Conservation (phyloP, 2,113 vertebrate genomes). For the Setophaga kirtlandii region DNA sequence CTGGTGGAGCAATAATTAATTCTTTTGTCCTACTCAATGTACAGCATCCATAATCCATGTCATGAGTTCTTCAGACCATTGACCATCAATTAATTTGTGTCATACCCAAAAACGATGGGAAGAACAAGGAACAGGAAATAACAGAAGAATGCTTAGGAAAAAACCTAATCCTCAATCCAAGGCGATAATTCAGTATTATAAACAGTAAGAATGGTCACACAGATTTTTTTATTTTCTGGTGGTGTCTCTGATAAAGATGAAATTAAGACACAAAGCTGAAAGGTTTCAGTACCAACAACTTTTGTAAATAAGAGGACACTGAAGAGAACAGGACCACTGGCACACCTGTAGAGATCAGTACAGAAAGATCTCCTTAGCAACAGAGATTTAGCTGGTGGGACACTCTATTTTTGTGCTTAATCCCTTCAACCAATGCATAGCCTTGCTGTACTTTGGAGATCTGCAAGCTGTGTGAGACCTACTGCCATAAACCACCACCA, state of each 20-base stretch:
- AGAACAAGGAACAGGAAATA: neutral
- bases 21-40: fast-evolving
- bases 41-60: neutral
- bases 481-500: neutral
- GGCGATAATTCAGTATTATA: neutral
- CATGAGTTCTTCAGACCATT: neutral
- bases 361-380: neutral
- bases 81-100: neutral
- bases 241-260: neutral
- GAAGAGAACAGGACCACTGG: neutral
- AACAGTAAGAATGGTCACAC: neutral
- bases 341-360: neutral
- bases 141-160: neutral
- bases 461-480: neutral
- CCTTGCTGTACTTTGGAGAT: neutral
- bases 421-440: neutral
- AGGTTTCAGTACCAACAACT: neutral
- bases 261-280: neutral
- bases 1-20: neutral
- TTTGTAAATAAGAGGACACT: neutral
- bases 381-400: neutral
- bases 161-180: neutral
- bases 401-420: neutral
- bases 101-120: neutral
- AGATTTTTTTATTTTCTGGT: neutral